Base-by-base conservation (phyloP, 1,140 invertebrate genomes). In the Drosophila pandora region DNA sequence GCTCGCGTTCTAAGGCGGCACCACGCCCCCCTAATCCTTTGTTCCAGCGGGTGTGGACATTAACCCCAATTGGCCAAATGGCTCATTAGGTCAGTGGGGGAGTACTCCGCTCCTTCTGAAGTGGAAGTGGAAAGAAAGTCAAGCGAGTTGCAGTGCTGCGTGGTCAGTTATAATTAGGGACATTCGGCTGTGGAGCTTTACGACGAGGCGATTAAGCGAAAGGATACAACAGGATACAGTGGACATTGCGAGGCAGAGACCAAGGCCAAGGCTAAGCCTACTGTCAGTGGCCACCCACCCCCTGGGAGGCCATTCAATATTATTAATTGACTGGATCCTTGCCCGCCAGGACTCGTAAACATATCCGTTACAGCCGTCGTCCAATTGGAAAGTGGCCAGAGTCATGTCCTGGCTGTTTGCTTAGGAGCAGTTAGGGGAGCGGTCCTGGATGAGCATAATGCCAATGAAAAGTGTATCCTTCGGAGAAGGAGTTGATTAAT, bases 91-190 rank as follows among this genome's bases (percentile, higher is more conserved):
- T 87, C 82, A 87, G 50, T 85, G 62, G 81, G 73, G 68, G 48
- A 76, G 67, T 59, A 50, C 54, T 41, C 48, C 48, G 34, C 17
- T 47, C 13, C 6, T 45, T 62, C 68, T 30, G 65, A 64, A 48
- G 53, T 59, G 57, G 37, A 71, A 77, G 54, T 43, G 13, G 43
- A 43, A 43, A 43, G 53, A 80, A 71, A 56, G 72, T 50, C 81
- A 84, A 84, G 56, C 52, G 76, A 70, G 74, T 74, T 85, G 81
- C 81, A 80, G 64, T 77, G 64, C 81, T 82, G 81, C 82, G 82
- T 85, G 81, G 82, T 85, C 82, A 85, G 81, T 85, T 85, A 85
- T 85, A 85, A 85, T 85, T 85, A 85, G 82, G 68, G 60, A 54
- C 69, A 54, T 53, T 54, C 57, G 55, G 67, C 63, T 73, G 67